A percentile compares a stretch with the other conserved stretches of the same genome.
These are phyloP conservation scores for Amphimallon solstitiale DNA, from an alignment of 2,888 invertebrate species.

Conservation along the genomic window DNA sequence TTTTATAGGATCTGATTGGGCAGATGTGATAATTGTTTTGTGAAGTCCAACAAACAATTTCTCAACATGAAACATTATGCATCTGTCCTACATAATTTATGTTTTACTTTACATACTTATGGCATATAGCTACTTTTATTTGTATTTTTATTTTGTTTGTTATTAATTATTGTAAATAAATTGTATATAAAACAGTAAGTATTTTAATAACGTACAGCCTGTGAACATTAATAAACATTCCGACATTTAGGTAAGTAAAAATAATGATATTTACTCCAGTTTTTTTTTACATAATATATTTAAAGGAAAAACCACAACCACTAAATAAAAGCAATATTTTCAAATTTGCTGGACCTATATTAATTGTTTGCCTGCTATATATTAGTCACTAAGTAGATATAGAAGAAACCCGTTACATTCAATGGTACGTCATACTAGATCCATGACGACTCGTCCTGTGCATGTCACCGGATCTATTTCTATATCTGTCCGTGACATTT, in stretches of 20 bases:
- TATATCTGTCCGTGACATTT: no score
- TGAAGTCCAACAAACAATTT: background rate
- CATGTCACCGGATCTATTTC: no score
- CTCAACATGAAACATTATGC: slow-evolving; percentile 16
- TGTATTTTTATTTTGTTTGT: background rate
- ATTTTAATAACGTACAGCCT: background rate
- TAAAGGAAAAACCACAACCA: no score
- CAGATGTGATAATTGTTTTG: slow-evolving; percentile 38
- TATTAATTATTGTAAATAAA: slow-evolving; percentile 10
- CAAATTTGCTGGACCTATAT: no score
- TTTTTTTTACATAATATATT: no score
- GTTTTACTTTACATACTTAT: background rate
- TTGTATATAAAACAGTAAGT: slow-evolving; percentile 6
- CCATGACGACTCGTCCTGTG: no score
- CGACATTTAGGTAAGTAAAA: background rate
- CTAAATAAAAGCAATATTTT: no score
- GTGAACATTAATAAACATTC: background rate
- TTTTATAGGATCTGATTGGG: slow-evolving; percentile 45
- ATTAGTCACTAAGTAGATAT: no score
- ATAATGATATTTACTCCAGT: no score
- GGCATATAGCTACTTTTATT: background rate
- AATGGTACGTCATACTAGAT: no score
- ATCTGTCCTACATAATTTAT: slow-evolving; percentile 8
- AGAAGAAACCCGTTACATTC: no score
- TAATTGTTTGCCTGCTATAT: no score